phyloP scores from a whole-genome alignment of 2,797 vertebrate genomes.

The Geotrypetes seraphini region DNA sequence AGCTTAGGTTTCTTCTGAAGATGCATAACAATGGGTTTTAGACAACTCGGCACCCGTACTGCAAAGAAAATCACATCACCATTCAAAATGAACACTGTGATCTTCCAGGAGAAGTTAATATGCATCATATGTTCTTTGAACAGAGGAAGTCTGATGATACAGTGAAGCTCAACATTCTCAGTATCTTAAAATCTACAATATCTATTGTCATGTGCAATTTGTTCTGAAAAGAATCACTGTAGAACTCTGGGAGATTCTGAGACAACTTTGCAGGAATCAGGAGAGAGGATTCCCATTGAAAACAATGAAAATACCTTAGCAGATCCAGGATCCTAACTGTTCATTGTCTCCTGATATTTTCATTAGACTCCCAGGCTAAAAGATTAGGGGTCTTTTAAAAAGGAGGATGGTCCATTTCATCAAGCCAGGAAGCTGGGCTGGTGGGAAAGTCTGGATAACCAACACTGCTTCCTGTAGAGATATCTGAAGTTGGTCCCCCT shows the following conservation, averaged over 20 bases:
- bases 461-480: conserved; percentile 94
- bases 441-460: conserved; percentile 97
- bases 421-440: conserved; percentile 93
- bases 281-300: conserved; percentile 31
- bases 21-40: not conserved
- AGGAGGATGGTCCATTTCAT: conserved; percentile 96
- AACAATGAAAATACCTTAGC: conserved; percentile 32
- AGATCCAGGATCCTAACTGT: conserved; percentile 17
- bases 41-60: not conserved
- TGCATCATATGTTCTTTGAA: conserved; percentile 13
- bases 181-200: conserved; percentile 6
- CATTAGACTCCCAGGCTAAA: conserved; percentile 22
- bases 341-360: conserved; percentile 16
- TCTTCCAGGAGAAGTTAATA: conserved; percentile 1
- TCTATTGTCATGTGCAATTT: conserved; percentile 9
- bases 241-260: conserved; percentile 1
- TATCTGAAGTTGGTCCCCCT: conserved; percentile 88
- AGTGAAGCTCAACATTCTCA: conserved; percentile 10
- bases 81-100: conserved; percentile 3
- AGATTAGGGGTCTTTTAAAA: conserved; percentile 61
- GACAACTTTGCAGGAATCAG: conserved; percentile 3
- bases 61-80: not conserved
- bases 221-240: conserved; percentile 5
- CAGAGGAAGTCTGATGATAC: conserved; percentile 14
- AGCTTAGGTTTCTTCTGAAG: too few species aligned